These are phyloP conservation scores for Tragelaphus scriptus DNA, from an alignment of 2,113 vertebrate species.

Conservation along the genomic window DNA sequence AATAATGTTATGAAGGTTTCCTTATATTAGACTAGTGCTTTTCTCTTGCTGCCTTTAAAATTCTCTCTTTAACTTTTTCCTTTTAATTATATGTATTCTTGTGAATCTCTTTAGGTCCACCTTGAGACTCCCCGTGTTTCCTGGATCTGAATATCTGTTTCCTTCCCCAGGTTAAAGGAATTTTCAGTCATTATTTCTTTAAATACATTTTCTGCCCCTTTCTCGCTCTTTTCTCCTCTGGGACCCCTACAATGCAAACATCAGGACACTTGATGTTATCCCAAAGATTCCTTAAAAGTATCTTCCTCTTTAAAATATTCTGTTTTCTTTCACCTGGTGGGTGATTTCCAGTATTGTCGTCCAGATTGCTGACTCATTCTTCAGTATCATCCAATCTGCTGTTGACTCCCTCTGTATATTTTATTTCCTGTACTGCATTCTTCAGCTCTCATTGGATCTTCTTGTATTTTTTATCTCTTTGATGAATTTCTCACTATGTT, in stretches of 20 bases:
- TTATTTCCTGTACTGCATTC: not conserved
- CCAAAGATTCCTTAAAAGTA: not conserved
- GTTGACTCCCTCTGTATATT: not conserved
- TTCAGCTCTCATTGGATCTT: not conserved
- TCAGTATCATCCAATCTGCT: not conserved
- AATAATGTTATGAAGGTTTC: not conserved
- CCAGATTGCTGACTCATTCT: not conserved
- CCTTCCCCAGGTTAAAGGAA: not conserved
- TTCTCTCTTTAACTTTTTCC: not conserved
- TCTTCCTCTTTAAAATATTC: not conserved
- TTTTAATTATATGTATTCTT: not conserved
- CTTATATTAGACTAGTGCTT: not conserved
- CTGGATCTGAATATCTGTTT: not conserved
- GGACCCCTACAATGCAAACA: not conserved
- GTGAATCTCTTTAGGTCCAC: not conserved
- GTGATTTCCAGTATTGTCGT: not conserved
- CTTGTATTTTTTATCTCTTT: not conserved
- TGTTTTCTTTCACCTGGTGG: not conserved
- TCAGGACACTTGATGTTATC: not conserved
- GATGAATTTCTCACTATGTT: not conserved
- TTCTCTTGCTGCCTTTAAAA: not conserved
- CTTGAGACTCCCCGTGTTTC: not conserved
- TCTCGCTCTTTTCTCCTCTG: not conserved
- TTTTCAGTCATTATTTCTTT: not conserved
- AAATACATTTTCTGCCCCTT: not conserved